Evolutionary conservation across 2,888 invertebrate species (phyloP).

Genomic region (Tetranychus piercei): DNA sequence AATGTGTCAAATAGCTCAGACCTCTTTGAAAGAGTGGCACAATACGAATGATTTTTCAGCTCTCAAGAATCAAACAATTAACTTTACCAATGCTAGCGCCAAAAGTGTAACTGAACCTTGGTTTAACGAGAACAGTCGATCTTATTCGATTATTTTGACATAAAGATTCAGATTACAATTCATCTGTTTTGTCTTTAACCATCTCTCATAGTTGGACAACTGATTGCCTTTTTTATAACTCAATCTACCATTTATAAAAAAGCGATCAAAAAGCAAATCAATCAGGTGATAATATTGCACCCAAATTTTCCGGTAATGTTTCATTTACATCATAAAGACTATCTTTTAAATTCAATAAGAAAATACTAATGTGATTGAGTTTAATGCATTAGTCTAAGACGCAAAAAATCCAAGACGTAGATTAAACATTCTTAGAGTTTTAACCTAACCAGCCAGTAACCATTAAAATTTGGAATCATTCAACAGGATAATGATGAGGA

Average conservation of each 20-base stretch:
- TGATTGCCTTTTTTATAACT: background rate
- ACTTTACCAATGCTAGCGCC: background rate
- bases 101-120: background rate
- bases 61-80: background rate
- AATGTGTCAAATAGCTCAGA: background rate
- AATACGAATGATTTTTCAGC: background rate
- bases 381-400: too few species aligned
- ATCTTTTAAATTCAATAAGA: too few species aligned
- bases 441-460: too few species aligned
- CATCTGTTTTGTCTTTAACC: background rate
- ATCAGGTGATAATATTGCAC: background rate
- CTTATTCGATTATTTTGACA: background rate
- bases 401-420: too few species aligned
- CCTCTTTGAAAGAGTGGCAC: background rate
- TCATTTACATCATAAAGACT: too few species aligned
- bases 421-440: too few species aligned
- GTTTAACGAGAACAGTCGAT: background rate
- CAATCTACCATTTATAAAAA: too few species aligned
- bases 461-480: too few species aligned
- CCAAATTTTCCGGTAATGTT: background rate
- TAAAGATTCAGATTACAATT: background rate
- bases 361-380: too few species aligned
- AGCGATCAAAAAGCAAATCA: background rate
- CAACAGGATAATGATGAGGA: too few species aligned
- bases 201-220: background rate